A percentile compares a stretch with the other conserved stretches of the same genome.
Evolutionary conservation across 2,113 vertebrate genomes (phyloP).

Genomic region (Erythrocebus patas): DNA sequence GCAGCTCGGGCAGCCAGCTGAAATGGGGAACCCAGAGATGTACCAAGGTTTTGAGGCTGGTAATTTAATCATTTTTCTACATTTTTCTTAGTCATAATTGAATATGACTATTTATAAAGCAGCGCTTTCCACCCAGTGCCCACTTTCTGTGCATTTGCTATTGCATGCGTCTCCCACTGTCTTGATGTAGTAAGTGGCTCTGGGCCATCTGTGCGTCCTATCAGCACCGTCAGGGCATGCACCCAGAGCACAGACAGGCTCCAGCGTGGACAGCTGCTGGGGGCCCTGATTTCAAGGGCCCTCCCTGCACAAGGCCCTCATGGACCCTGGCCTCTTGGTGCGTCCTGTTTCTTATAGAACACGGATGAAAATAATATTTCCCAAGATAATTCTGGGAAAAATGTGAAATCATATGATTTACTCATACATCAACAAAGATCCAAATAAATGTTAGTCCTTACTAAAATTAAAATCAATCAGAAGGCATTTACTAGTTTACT

Average conservation of each 20-base stretch:
- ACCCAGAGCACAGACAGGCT: not conserved
- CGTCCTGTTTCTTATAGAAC: not conserved
- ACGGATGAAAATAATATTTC: not conserved
- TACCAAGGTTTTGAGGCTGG: too few relatives aligned
- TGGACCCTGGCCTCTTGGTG: too few relatives aligned
- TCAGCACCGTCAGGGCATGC: not conserved
- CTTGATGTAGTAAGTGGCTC: not conserved
- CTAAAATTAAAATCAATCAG: not conserved
- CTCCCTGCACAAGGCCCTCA: not conserved
- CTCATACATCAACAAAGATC: not conserved
- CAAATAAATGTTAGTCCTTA: not conserved
- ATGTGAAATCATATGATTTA: not conserved
- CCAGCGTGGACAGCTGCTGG: not conserved
- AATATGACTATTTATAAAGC: not conserved
- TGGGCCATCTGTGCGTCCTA: not conserved
- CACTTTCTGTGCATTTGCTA: not conserved
- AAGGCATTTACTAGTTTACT: not conserved
- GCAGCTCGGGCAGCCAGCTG: not conserved
- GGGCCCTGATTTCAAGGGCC: not conserved
- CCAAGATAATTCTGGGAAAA: not conserved
- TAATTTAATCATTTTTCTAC: not conserved
- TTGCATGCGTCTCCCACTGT: not conserved
- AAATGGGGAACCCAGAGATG: rapidly evolving
- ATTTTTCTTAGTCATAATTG: not conserved
- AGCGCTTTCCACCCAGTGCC: not conserved